Conservation (phyloP, 2,888 invertebrate species). For the Trichacis sp. region DNA sequence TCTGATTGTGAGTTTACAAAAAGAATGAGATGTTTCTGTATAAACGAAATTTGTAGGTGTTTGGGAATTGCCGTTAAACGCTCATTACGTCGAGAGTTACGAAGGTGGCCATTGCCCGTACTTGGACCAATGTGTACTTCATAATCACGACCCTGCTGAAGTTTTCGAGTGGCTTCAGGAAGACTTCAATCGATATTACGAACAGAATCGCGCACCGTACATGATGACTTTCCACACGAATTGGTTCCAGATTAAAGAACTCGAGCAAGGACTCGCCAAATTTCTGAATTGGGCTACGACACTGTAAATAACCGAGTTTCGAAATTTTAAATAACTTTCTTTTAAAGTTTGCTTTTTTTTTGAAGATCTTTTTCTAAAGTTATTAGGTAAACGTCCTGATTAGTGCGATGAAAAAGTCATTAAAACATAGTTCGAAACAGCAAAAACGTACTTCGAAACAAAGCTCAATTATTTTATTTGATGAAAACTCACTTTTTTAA, state of each 20-base stretch:
- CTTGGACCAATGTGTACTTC: slow-evolving; percentile 91
- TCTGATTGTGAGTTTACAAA: too few species aligned
- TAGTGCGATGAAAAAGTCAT: too few species aligned
- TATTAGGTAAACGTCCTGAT: too few species aligned
- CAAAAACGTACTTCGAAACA: too few species aligned
- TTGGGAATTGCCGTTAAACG: slow-evolving; percentile 94
- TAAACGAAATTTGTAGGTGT: slow-evolving; percentile 72
- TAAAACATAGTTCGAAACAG: too few species aligned
- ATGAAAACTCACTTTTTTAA: background rate
- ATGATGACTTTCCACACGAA: slow-evolving; percentile 97
- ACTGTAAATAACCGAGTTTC: too few species aligned
- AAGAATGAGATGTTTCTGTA: too few species aligned
- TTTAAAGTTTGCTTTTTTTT: too few species aligned
- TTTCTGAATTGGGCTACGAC: slow-evolving; percentile 85
- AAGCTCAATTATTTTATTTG: too few species aligned
- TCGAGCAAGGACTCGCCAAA: slow-evolving; percentile 85
- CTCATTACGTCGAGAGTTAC: slow-evolving; percentile 87
- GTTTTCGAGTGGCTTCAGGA: slow-evolving; percentile 91
- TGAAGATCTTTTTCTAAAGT: too few species aligned
- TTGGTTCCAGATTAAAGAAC: slow-evolving; percentile 92
- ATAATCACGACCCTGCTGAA: slow-evolving; percentile 84
- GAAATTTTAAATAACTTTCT: too few species aligned
- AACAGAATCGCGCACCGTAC: slow-evolving; percentile 90
- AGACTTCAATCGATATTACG: slow-evolving; percentile 87
- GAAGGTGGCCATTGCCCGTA: slow-evolving; percentile 95